Base-by-base conservation (phyloP, 2,888 invertebrate species). In the Zaprionus obscuricornis region DNA sequence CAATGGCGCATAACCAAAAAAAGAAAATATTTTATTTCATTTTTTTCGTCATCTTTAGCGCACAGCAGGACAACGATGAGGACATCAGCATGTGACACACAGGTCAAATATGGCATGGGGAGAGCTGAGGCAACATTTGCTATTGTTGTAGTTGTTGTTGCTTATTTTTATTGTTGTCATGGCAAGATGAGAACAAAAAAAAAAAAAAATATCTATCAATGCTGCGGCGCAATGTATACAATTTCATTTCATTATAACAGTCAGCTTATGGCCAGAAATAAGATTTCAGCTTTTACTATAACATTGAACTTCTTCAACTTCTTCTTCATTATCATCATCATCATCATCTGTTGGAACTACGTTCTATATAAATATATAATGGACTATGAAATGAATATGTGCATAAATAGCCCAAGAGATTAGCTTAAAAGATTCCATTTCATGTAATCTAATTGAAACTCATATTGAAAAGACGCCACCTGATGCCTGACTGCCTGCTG, bases 181-280 rank as follows among this genome's bases (percentile, higher is more conserved):
- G 22, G 2, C 1, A 40, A 2, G 11, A 0, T n/a, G 34, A n/a
- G n/a, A n/a, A n/a, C n/a, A n/a, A n/a, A n/a, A n/a, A n/a, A n/a
- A n/a, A n/a, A n/a, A n/a, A n/a, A n/a, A n/a, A n/a, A n/a, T n/a
- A n/a, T n/a, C 16, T 24, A 14, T 5, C 17, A 33, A 40, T 58
- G 20, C 5, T 34, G 39, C 39, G 3, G 4, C 7, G 29, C 31
- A 40, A 33, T 34, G 52, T 64, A 67, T 67, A 64, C 52, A 69
- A 69, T 67, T 69, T 67, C 70, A 67, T 67, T 43, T 52, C 70
- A 64, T 67, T 67, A 67, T 64, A n/a, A n/a, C 14, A 17, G 17
- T 6, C 4, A 26, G 57, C 57, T 57, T 46, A 37, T 57, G 64
- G 13, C 43, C 24, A 14, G 34, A 20, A 42, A 33, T 60, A n/a